Base-by-base conservation (phyloP, 2,888 invertebrate species). In the Bruchidius siliquastri region DNA sequence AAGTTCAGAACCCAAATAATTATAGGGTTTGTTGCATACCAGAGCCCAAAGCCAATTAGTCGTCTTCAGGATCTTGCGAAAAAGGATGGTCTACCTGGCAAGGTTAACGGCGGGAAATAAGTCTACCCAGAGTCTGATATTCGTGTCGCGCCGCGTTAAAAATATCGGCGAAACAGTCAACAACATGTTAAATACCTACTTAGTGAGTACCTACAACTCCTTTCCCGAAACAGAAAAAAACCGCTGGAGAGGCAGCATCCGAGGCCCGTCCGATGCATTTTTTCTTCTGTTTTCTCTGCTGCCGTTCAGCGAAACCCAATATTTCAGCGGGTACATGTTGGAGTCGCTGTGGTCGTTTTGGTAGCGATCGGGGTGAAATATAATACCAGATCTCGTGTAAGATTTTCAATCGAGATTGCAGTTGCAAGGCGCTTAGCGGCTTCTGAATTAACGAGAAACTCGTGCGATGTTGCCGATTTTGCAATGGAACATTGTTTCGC, bases 361-460 rank as follows among this genome's bases (percentile, higher is more conserved):
- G 49, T 18, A 49, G 49, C 49, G 67, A 32, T 26, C 70, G 71
- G 73, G 74, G 75, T 76, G 78, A 78, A 78, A 78, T 76, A 76
- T 76, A 75, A 78, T 75, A 78, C 76, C 32, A 73, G 74, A 77
- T 76, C 75, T 75, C 75, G 71, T 73, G 76, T 73, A 70, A 77
- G 76, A 77, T 78, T 75, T 76, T 70, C 73, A 66, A 71, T 70
- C 20, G 72, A 77, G 78, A 78, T 78, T 76, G 77, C 72, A 72
- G 73, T 73, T 72, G 76, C 74, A 72, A 49, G 73, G 74, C 75
- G 75, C 72, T 75, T 71, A 74, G 75, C 73, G 74, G 67, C 73
- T 73, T 72, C 78, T 69, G 78, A 72, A 77, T 76, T 76, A 32
- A 66, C 32, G 73, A 74, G 76, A 68, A 71, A 49, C 49, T 13